phyloP scores from a whole-genome alignment of 2,113 vertebrate genomes.

The Sebastes schlegelii region DNA sequence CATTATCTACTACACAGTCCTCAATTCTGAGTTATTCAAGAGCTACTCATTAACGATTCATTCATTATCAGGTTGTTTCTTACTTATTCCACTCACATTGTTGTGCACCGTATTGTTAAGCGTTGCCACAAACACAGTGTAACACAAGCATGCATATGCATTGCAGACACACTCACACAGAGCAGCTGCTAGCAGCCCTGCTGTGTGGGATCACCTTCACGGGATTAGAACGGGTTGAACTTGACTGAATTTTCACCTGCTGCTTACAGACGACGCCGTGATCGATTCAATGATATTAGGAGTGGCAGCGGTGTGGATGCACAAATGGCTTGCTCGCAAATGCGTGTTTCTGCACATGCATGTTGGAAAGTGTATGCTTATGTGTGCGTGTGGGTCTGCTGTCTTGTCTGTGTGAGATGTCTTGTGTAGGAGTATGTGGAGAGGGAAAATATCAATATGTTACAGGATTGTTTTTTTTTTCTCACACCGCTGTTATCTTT shows the following conservation, averaged over 20 bases:
- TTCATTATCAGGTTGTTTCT: background rate
- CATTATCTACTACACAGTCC: background rate
- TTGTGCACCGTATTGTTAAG: background rate
- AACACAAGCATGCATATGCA: background rate
- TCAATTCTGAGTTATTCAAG: background rate
- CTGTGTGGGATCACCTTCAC: slow-evolving; percentile 46
- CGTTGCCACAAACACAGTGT: slow-evolving; percentile 10
- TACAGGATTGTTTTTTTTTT: slow-evolving; percentile 40
- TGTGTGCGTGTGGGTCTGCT: background rate
- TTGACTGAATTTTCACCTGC: slow-evolving; percentile 41
- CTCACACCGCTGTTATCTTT: slow-evolving; percentile 57
- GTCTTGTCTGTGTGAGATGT: slow-evolving; percentile 50
- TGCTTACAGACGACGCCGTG: slow-evolving; percentile 5
- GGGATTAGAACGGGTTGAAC: slow-evolving; percentile 50
- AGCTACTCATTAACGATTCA: background rate
- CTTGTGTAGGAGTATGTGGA: slow-evolving; percentile 65
- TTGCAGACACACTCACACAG: slow-evolving; percentile 3
- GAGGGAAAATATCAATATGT: slow-evolving; percentile 74
- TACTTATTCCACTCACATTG: background rate
- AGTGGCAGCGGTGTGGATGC: slow-evolving; percentile 22
- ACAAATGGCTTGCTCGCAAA: slow-evolving; percentile 11
- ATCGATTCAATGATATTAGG: slow-evolving; percentile 40
- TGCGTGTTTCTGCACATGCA: background rate
- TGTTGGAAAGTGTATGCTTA: slow-evolving; percentile 6
- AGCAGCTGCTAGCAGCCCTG: slow-evolving; percentile 33